phyloP scores from a whole-genome alignment of 2,113 vertebrate species.

The Catharus minimus region DNA sequence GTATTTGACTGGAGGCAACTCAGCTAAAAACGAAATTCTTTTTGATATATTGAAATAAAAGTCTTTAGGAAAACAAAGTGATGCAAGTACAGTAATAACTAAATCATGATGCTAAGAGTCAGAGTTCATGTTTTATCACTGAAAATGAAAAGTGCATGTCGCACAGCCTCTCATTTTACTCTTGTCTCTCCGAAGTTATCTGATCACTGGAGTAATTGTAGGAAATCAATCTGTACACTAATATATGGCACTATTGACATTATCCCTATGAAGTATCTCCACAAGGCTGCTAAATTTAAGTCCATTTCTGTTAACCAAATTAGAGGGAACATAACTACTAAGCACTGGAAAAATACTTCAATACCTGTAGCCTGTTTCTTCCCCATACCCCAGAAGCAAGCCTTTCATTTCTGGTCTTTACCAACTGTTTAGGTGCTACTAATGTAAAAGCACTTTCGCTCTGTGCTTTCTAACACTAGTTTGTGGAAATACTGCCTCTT shows the following conservation, averaged over 20 bases:
- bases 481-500: background rate
- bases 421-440: background rate
- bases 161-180: background rate
- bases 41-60: background rate
- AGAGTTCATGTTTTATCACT: background rate
- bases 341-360: background rate
- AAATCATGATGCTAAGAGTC: background rate
- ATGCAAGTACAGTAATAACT: background rate
- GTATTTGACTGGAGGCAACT: background rate
- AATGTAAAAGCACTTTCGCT: background rate
- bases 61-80: background rate
- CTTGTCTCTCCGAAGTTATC: background rate
- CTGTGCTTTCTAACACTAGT: background rate
- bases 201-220: rapidly evolving
- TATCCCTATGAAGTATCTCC: background rate
- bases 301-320: background rate
- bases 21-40: background rate
- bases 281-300: background rate
- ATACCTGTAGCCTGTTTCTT: background rate
- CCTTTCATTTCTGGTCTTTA: background rate
- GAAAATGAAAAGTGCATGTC: background rate
- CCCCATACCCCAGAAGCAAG: background rate
- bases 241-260: background rate
- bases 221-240: background rate
- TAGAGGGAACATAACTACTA: background rate